Base-by-base conservation (phyloP, 2,113 vertebrate genomes). In the Tragelaphus scriptus region DNA sequence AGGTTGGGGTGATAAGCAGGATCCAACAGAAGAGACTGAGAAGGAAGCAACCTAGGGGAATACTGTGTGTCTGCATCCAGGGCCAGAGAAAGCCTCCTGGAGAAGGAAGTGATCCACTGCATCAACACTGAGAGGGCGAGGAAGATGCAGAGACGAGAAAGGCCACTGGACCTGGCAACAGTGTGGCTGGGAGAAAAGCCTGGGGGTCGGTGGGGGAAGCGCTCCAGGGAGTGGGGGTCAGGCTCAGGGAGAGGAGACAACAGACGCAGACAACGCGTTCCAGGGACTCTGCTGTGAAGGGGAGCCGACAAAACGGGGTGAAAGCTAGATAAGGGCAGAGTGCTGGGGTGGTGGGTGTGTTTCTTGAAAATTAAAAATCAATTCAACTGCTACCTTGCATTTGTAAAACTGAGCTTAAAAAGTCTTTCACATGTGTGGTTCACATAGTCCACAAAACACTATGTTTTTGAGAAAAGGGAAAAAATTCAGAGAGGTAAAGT, bases 381-480 rank as follows among this genome's bases (percentile, higher is more conserved):
- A 65, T 44, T 90, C 75, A 53, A 7, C 1, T 10, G 32, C 4
- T 19, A 82, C 6, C 30, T 85, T 40, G 25, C 58, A 55, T 77
- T 63, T 92, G 13, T 56, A 25, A 65, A 89, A 84, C 8, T 51
- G 51, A 58, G 32, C 88, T 49, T 58, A 53, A 93, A 95, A 88
- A 79, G 19, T 36, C 32, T 85, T 88, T n/a, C 55, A 61, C 8
- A 49, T n/a, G 12, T 11, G 8, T 77, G n/a, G 7, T 32, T 95
- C 7, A 47, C 14, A 44, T 0, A 92, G 47, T 53, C 21, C 44
- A 55, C 40, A 56, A 80, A 28, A 26, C 11, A 58, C 25, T 12
- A 10, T 81, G 21, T 26, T 77, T 85, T 97, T 97, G 53, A 85
- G 51, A 81, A 44, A n/a, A 32, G 36, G 61, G 58, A 59, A 92